Evolutionary conservation across 2,888 invertebrate genomes (phyloP).

Genomic region (Orthosia cruda): DNA sequence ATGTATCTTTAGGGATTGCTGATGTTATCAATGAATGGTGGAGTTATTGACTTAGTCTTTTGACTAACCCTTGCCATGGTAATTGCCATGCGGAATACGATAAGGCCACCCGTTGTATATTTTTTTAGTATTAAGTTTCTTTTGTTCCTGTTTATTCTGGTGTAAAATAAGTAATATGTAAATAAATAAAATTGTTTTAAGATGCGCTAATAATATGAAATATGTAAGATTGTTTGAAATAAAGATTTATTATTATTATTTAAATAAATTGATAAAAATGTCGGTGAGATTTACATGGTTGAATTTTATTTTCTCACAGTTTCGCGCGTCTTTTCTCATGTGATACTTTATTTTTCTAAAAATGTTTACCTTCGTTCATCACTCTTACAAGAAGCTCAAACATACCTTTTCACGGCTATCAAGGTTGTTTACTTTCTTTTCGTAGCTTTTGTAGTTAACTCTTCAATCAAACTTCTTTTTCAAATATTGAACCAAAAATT

Average conservation of each 20-base stretch:
- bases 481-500: too few species aligned
- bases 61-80: background rate
- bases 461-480: background rate
- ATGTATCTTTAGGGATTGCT: slow-evolving; percentile 7
- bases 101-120: too few species aligned
- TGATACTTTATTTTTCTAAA: slow-evolving; percentile 21
- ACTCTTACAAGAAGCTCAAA: slow-evolving; percentile 19
- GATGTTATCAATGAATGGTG: slow-evolving; percentile 14
- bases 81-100: too few species aligned
- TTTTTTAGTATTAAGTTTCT: too few species aligned
- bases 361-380: slow-evolving; percentile 27
- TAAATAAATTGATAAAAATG: too few species aligned
- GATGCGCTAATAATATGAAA: too few species aligned
- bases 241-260: background rate
- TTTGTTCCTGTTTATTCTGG: too few species aligned
- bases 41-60: background rate
- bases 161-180: too few species aligned
- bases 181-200: too few species aligned
- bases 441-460: background rate
- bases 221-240: too few species aligned
- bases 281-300: background rate
- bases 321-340: background rate
- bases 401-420: background rate
- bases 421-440: background rate
- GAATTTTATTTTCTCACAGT: background rate